phyloP scores from a whole-genome alignment of 2,888 invertebrate genomes.

The Papilio demoleus region DNA sequence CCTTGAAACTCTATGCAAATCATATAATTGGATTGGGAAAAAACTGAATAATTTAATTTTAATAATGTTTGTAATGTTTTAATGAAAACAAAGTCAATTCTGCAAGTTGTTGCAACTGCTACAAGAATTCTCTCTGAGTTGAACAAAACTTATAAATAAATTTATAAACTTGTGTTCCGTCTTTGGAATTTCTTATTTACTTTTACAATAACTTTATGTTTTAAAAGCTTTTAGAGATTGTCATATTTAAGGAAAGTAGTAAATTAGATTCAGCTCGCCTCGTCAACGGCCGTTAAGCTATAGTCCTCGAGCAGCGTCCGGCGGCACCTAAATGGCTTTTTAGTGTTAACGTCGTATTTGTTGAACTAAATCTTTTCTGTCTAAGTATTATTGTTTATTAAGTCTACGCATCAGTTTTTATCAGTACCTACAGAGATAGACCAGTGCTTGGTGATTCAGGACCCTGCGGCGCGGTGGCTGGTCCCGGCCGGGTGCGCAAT shows the following conservation, averaged over 20 bases:
- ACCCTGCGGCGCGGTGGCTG: too few relatives aligned
- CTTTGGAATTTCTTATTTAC: conserved; percentile 3
- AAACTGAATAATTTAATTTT: neutral
- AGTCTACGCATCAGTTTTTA: neutral
- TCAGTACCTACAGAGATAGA: neutral
- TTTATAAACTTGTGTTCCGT: conserved; percentile 16
- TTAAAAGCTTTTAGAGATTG: conserved; percentile 29
- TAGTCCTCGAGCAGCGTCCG: neutral
- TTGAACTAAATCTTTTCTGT: neutral
- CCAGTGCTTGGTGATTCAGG: neutral
- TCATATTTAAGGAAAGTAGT: neutral
- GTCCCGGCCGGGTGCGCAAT: neutral
- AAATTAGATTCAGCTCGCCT: neutral
- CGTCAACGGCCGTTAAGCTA: neutral
- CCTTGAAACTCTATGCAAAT: neutral
- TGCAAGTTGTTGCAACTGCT: conserved; percentile 3
- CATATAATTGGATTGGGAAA: neutral
- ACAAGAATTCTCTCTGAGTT: neutral
- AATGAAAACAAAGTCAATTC: conserved; percentile 14
- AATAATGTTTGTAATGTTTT: neutral
- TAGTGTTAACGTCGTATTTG: neutral
- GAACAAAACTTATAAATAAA: conserved; percentile 19
- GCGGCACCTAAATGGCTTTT: neutral
- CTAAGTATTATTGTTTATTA: neutral
- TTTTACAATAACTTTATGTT: conserved; percentile 10